Base-by-base conservation (phyloP, 2,888 invertebrate species). In the Apodemia mormo region DNA sequence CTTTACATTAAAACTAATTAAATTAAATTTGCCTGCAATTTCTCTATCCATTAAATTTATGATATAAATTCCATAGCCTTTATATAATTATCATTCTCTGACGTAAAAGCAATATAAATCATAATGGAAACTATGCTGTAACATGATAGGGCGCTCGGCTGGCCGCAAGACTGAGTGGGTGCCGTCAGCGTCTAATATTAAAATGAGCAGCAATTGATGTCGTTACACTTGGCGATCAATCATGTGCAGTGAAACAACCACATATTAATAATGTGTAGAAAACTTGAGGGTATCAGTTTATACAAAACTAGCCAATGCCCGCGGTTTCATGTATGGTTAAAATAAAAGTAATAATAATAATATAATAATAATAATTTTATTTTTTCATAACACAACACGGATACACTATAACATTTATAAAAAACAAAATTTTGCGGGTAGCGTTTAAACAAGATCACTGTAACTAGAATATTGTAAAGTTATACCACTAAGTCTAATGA, bases 141-240 rank as follows among this genome's bases (percentile, higher is more conserved):
- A 58, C 30, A 58, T 58, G 30, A 58, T 58, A 58, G 58, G 58
- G 30, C 10, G 29, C 29, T 10, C 58, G 9, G 58, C 30, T 30
- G 8, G 58, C 58, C 58, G 10, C 58, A 58, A 58, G 58, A 58
- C 58, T 30, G 73, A 75, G 72, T 72, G 61, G 68, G 72, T 66
- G 68, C 73, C 71, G 80, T 80, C 78, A 78, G 79, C 81, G 80
- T 84, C 78, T 84, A 85, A 87, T 89, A 90, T 88, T 88, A 82
- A 88, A 88, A 88, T 88, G 85, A 87, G 81, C 77, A 78, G 82
- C 87, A 90, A 90, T 90, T 90, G 89, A 88, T 85, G 84, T 83
- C 81, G 80, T 77, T 81, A 79, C 84, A 83, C 85, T 84, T 49
- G 79, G 79, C 85, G 82, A 90, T 90, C 89, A 88, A 90, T 90